Percentiles rank a stretch among this genome's conserved stretches.
phyloP scores from a whole-genome alignment of 2,888 invertebrate species.

The Lutraria lutraria region DNA sequence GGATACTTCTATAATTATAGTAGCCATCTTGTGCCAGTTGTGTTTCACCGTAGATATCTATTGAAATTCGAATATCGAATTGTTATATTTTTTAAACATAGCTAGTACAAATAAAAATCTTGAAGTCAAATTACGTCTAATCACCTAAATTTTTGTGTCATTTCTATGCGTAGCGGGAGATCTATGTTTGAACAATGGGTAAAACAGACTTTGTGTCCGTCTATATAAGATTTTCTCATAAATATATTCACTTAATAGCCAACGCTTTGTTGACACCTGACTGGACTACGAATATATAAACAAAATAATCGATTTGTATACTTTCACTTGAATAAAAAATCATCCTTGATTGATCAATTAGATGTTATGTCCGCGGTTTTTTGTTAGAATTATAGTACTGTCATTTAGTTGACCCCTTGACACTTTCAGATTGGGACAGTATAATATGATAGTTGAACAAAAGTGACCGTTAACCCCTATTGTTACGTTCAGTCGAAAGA shows the following conservation, averaged over 20 bases:
- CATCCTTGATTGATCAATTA: neutral
- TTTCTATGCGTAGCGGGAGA: neutral
- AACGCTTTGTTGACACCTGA: slow-evolving; percentile 25
- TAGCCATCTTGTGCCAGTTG: neutral
- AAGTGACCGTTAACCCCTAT: slow-evolving; percentile 42
- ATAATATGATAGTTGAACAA: slow-evolving; percentile 33
- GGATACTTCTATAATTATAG: neutral
- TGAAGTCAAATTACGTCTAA: neutral
- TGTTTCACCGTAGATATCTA: neutral
- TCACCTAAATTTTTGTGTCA: neutral
- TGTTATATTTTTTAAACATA: neutral
- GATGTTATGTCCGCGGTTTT: neutral
- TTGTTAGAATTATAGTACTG: neutral
- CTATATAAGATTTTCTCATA: neutral
- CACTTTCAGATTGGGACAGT: slow-evolving; percentile 12
- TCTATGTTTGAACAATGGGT: neutral
- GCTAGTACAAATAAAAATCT: neutral
- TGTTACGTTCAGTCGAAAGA: neutral
- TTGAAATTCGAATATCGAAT: neutral
- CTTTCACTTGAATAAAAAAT: neutral
- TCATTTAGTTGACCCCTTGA: slow-evolving; percentile 33
- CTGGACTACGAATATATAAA: slow-evolving; percentile 12
- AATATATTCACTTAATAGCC: slow-evolving; percentile 17
- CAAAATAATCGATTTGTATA: slow-evolving; percentile 3
- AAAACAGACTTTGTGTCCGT: neutral